Conservation (phyloP, 2,797 vertebrate species). For the Sebastes jordani region DNA sequence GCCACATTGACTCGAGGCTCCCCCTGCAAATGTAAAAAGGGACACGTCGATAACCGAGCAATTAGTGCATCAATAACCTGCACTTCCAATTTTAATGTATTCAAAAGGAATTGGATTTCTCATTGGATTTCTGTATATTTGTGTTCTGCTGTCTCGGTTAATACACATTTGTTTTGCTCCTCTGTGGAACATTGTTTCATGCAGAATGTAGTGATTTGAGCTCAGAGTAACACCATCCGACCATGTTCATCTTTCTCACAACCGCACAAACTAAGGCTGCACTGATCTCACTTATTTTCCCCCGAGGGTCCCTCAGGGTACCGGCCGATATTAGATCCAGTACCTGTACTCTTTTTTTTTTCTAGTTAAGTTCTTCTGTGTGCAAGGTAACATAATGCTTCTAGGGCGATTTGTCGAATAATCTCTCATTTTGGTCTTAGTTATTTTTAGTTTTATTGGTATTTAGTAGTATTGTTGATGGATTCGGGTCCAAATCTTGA, state of each 20-base stretch:
- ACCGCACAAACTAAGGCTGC: background rate
- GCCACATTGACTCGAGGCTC: constrained; percentile 68
- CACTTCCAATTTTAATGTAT: constrained; percentile 80
- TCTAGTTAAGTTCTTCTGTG: background rate
- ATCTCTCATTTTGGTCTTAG: background rate
- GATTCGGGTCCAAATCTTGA: background rate
- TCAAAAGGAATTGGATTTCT: constrained; percentile 77
- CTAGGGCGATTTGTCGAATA: background rate
- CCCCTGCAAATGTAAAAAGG: constrained; percentile 77
- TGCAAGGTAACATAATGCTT: background rate
- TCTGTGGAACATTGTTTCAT: constrained; percentile 45
- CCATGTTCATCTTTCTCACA: constrained; percentile 7
- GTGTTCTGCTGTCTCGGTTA: constrained; percentile 69
- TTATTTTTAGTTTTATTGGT: background rate
- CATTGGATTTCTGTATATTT: constrained; percentile 76
- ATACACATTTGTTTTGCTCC: constrained; percentile 64
- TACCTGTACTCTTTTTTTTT: background rate
- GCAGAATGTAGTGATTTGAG: constrained; percentile 42
- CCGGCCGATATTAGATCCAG: background rate
- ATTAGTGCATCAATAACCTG: constrained; percentile 82
- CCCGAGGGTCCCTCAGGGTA: background rate
- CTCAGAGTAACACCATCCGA: constrained; percentile 28
- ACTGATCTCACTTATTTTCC: constrained; percentile 14
- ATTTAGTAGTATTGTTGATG: background rate
- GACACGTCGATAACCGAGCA: constrained; percentile 79